Evolutionary conservation across 2,888 invertebrate genomes (phyloP), one percentile per base, ranked within the genome.

Genomic region (Emmelina monodactyla): DNA sequence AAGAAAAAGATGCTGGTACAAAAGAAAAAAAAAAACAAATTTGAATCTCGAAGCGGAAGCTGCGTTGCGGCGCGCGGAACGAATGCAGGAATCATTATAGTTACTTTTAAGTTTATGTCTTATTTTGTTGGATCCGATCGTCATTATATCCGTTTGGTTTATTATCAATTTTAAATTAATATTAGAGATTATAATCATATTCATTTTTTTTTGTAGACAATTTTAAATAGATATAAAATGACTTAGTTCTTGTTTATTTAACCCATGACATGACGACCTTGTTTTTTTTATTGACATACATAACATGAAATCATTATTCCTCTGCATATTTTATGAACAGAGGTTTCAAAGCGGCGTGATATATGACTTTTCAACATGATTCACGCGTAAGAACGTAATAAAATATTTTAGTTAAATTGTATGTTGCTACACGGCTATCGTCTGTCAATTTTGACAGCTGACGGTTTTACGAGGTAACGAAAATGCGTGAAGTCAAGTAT

Each of bases 41-140:
- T 73, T 63, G 64, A 71, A 70, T 69, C 46, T 43, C 51, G 55
- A 68, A 69, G 59, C 76, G 76, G 76, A 76, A 76, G 73, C 75
- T 60, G 59, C 45, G 43, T 53, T 50, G 53, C 47, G 52, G 50
- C 45, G 52, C 47, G 62, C 67, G 72, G 57, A 72, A 73, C 76
- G 72, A 75, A 76, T 73, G 54, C 54, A 44, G 53, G 58, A 63
- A 69, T 73, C 71, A 75, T 75, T 75, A 68, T 50, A 4, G 32
- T 29, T 35, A 16, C 29, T 33, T 37, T 33, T 29, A 33, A 30
- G 33, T 33, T 37, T 37, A 33, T 33, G 28, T 33, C 15, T 32
- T 30, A 32, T 31, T 37, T 22, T 32, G 31, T 12, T 11, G 31
- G 15, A 11, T 16, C 16, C 6, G 13, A 11, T 19, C 22, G 15